Percentiles rank a stretch among this genome's conserved stretches.
These are phyloP conservation scores for Rhyacophila brunnea DNA, from an alignment of 1,140 invertebrate genomes.

Conservation along the genomic window DNA sequence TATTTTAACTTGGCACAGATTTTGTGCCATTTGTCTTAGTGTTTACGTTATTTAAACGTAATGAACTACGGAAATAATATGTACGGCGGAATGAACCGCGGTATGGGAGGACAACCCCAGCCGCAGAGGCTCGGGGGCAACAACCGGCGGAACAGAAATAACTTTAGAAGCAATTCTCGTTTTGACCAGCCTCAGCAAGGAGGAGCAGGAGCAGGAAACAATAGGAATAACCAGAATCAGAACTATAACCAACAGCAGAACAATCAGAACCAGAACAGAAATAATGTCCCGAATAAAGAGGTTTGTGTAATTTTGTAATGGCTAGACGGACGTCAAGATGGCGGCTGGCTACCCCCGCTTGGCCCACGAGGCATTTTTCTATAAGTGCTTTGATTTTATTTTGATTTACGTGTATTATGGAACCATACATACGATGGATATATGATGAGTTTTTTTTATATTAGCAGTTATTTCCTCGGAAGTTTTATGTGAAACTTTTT, in stretches of 20 bases:
- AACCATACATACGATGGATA: no score
- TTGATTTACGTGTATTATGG: no score
- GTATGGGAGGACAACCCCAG: constrained; percentile 23
- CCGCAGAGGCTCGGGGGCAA: constrained; percentile 19
- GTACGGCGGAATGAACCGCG: constrained; percentile 16
- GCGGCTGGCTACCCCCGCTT: constrained; percentile 2
- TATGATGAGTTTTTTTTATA: no score
- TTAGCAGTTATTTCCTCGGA: no score
- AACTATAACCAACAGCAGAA: neutral
- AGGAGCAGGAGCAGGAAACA: neutral
- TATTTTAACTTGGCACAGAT: neutral
- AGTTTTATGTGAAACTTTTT: no score
- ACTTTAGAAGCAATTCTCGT: constrained; percentile 3
- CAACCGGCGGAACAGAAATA: constrained; percentile 9
- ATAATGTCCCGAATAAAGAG: neutral
- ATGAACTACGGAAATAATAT: constrained; percentile 14
- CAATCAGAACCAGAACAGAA: constrained; percentile 15
- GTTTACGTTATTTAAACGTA: neutral
- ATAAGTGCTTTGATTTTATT: no score
- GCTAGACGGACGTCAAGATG: constrained; percentile 1
- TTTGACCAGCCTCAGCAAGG: constrained; percentile 13
- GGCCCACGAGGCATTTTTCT: neutral
- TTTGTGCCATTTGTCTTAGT: neutral
- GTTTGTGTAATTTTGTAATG: neutral
- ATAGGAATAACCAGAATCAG: neutral